Evolutionary conservation across 1,140 invertebrate species (phyloP).

Genomic region (Zaprionus davidi): DNA sequence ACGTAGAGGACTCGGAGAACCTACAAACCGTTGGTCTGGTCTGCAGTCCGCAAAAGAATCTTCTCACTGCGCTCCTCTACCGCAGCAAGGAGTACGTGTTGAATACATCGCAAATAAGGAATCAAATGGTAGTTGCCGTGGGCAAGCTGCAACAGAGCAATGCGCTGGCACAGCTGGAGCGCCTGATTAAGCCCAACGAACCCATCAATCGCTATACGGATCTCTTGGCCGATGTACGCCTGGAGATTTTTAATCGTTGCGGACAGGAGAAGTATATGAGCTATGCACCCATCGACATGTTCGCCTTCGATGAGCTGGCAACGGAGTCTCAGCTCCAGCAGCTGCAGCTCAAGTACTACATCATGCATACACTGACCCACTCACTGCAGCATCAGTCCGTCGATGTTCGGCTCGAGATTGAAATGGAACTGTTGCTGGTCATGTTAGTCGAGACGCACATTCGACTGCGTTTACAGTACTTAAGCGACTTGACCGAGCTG

Average conservation of each 20-base stretch:
- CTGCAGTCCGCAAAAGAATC: constrained; percentile 39
- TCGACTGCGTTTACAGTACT: constrained; percentile 57
- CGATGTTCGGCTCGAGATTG: neutral
- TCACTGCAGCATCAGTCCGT: constrained; percentile 13
- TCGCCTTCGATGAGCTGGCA: constrained; percentile 38
- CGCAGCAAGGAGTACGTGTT: constrained; percentile 59
- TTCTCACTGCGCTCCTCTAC: constrained; percentile 46
- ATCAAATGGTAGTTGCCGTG: constrained; percentile 30
- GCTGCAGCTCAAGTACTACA: constrained; percentile 62
- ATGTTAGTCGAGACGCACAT: constrained; percentile 62
- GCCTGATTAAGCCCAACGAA: neutral
- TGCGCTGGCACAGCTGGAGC: constrained; percentile 27
- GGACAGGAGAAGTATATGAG: constrained; percentile 34
- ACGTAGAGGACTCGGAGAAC: constrained; percentile 18
- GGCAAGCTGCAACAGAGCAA: constrained; percentile 44
- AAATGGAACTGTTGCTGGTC: constrained; percentile 47
- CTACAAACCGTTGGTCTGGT: constrained; percentile 52
- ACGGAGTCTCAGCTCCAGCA: constrained; percentile 38
- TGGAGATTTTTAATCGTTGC: constrained; percentile 46
- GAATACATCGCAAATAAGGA: neutral
- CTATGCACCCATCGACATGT: constrained; percentile 36
- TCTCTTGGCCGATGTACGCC: constrained; percentile 51
- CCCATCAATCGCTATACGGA: constrained; percentile 54
- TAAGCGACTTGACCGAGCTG: constrained; percentile 16
- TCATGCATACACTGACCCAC: constrained; percentile 18